phyloP scores from a whole-genome alignment of 2,113 vertebrate genomes.

The Calyptomena viridis region DNA sequence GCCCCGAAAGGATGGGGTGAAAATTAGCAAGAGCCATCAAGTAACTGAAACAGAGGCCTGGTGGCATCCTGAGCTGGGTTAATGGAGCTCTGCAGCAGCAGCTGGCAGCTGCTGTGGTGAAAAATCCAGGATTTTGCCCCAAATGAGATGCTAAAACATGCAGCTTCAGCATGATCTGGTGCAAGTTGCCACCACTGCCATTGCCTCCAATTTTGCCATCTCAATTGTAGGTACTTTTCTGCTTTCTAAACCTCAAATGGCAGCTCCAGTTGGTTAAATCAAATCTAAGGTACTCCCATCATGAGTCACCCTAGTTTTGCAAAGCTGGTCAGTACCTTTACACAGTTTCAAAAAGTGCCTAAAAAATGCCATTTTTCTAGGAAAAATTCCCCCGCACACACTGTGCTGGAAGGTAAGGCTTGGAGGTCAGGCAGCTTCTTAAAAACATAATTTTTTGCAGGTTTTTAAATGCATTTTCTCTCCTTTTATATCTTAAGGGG shows the following conservation, averaged over 20 bases:
- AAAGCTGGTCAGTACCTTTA: accelerated
- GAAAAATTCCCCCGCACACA: not conserved
- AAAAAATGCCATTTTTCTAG: not conserved
- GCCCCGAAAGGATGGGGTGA: not conserved
- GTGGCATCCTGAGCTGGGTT: not conserved
- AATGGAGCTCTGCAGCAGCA: slow-evolving; percentile 62
- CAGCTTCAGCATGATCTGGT: accelerated
- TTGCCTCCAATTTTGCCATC: accelerated
- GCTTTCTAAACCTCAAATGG: not conserved
- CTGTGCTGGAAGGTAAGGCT: not conserved
- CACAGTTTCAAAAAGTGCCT: not conserved
- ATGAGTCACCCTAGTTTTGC: no score
- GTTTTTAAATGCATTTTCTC: not conserved
- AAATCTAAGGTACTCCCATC: accelerated
- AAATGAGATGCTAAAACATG: not conserved
- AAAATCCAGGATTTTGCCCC: not conserved
- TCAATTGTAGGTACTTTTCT: accelerated
- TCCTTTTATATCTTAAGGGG: not conserved
- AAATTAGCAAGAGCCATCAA: not conserved
- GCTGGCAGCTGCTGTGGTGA: not conserved
- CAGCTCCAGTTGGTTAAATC: accelerated
- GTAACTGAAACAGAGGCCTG: not conserved
- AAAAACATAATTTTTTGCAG: not conserved
- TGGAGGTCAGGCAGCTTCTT: not conserved
- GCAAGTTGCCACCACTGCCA: accelerated